Base-by-base conservation (phyloP, 2,797 vertebrate genomes). In the Pangasius krempfi region DNA sequence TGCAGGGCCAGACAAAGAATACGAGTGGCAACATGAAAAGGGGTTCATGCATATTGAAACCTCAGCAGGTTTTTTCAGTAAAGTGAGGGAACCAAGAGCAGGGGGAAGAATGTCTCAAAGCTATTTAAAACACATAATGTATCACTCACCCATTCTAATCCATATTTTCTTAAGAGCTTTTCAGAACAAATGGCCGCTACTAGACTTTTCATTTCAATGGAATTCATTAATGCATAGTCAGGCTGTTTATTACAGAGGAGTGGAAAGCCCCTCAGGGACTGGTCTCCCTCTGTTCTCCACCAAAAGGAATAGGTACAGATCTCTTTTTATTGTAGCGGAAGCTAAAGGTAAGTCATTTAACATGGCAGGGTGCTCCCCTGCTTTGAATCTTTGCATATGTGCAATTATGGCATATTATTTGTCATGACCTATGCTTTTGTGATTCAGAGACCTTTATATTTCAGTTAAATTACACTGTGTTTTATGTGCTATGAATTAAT, bases 1-100 rank as follows among this genome's bases (percentile, higher is more conserved):
- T 93, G 94, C 94, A 93, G 95, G 27, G 92, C 72, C 68, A 89
- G 84, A 94, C 93, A 95, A 94, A 94, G 93, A 90, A 87, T 82
- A 22, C 25, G 81, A 91, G 88, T n/a, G 14, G 90, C 92, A 91
- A 94, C 91, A 94, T 94, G 92, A 94, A 95, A 95, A 94, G 92
- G 16, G 76, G 88, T 91, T 94, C 93, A 95, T 96, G 93, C 94
- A 96, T 95, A 95, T 94, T 95, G 92, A 95, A 95, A 93, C 92
- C 95, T 91, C 95, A 95, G 94, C 94, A 93, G 94, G 94, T 92
- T 92, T 93, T 80, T 80, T 58, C 76, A 66, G 85, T 84, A 92
- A 91, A 84, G 78, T 80, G 83, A 89, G 73, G 84, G 87, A 72
- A 88, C 12, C 18, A 78, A 86, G 54, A 87, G 66, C 37, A 83